These are phyloP conservation scores for Philotrypesis tridentata DNA, from an alignment of 1,140 invertebrate species.

Conservation along the genomic window DNA sequence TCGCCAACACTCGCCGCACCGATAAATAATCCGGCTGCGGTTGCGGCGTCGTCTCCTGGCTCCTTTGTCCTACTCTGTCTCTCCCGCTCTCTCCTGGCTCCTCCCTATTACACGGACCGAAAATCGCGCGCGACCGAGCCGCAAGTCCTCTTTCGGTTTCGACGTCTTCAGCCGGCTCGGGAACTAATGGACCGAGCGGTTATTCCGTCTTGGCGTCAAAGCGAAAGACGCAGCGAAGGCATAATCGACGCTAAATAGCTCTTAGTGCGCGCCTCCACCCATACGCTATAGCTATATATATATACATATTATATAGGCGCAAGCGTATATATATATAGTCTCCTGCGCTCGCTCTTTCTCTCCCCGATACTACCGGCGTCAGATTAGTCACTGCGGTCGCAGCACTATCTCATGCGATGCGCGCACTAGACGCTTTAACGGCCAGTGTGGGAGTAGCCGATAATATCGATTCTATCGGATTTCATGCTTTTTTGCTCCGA, in stretches of 20 bases:
- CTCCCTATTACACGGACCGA: slow-evolving; percentile 14
- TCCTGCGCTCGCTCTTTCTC: too few species aligned
- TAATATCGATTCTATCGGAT: slow-evolving; percentile 19
- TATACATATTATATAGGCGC: not conserved
- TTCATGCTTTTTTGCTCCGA: not conserved
- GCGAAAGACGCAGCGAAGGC: slow-evolving; percentile 13
- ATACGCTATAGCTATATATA: not conserved
- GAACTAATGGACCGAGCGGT: slow-evolving; percentile 36
- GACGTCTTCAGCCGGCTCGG: not conserved
- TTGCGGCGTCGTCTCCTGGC: not conserved
- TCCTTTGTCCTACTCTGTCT: not conserved
- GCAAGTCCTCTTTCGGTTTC: not conserved
- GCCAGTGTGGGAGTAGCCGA: not conserved
- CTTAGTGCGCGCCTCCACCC: not conserved
- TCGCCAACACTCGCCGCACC: not conserved
- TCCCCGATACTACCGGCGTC: not conserved
- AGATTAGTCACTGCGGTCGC: slow-evolving; percentile 13
- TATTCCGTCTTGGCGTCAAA: slow-evolving; percentile 32
- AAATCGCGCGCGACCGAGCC: slow-evolving; percentile 22
- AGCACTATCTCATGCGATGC: not conserved
- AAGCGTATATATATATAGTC: too few species aligned
- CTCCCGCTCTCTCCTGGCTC: not conserved
- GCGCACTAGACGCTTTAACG: not conserved
- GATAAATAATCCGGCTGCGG: slow-evolving; percentile 22
- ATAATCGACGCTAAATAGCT: slow-evolving; percentile 47